These are phyloP conservation scores for Phylloscopus trochilus DNA, from an alignment of 2,113 vertebrate species.

Conservation along the genomic window DNA sequence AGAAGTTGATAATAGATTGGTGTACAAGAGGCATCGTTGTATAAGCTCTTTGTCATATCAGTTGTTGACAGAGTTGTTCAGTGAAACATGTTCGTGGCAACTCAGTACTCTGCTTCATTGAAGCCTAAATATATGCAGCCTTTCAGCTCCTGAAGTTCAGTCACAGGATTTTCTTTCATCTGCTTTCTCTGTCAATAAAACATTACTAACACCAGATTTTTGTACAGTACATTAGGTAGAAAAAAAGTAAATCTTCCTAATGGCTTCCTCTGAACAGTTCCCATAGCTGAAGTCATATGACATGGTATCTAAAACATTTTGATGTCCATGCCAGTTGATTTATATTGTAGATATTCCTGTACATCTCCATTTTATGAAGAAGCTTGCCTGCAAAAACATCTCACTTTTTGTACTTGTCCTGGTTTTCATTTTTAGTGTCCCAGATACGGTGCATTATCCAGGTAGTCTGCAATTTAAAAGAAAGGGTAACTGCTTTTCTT, in stretches of 20 bases:
- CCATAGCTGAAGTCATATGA: not conserved
- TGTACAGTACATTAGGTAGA: not conserved
- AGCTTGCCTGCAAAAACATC: not conserved
- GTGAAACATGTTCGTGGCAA: not conserved
- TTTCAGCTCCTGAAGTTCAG: not conserved
- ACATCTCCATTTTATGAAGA: not conserved
- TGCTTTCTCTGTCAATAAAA: not conserved
- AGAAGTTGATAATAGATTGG: not conserved
- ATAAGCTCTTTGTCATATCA: not conserved
- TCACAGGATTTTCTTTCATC: not conserved
- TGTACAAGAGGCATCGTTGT: not conserved
- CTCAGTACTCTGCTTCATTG: not conserved
- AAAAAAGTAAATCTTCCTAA: not conserved
- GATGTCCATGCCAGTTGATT: not conserved
- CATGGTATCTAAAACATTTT: not conserved
- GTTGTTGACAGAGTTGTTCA: not conserved
- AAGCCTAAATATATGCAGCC: not conserved
- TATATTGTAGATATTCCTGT: not conserved
- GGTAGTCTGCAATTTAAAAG: not conserved
- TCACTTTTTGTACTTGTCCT: not conserved
- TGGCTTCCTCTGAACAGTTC: not conserved
- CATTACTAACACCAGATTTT: not conserved
- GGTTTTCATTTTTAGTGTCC: not conserved
- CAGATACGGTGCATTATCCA: fast-evolving
- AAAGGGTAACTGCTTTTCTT: not conserved